Evolutionary conservation across 2,797 vertebrate species (phyloP).

Genomic region (Cossypha niveicapilla): DNA sequence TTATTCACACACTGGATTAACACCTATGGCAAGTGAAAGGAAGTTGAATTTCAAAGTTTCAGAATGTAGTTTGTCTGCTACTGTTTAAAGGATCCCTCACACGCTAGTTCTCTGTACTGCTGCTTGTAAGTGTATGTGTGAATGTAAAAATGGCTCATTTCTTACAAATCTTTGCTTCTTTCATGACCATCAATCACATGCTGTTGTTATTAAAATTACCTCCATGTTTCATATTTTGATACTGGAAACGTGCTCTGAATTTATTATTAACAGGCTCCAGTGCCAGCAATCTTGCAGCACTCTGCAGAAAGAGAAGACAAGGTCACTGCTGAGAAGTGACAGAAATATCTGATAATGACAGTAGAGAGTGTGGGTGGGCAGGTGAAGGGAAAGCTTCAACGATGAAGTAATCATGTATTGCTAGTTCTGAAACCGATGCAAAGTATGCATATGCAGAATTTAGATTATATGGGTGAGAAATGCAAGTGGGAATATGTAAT

Average conservation of each 20-base stretch:
- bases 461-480: background rate
- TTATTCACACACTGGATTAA: background rate
- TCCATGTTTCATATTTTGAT: background rate
- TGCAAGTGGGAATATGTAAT: background rate
- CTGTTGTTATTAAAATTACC: background rate
- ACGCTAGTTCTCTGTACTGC: background rate
- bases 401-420: background rate
- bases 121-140: background rate
- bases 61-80: background rate
- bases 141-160: background rate
- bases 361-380: background rate
- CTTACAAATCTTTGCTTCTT: background rate
- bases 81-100: background rate
- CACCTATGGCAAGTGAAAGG: background rate
- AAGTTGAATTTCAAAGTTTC: background rate
- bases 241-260: background rate
- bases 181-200: background rate
- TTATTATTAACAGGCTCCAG: background rate
- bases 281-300: background rate
- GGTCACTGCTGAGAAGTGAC: constrained; percentile 30
- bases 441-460: background rate
- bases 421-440: background rate
- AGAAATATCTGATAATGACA: constrained; percentile 22
- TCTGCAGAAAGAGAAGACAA: constrained; percentile 28
- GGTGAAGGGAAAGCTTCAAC: background rate